phyloP scores from a whole-genome alignment of 2,113 vertebrate genomes.

The Pedetes capensis region DNA sequence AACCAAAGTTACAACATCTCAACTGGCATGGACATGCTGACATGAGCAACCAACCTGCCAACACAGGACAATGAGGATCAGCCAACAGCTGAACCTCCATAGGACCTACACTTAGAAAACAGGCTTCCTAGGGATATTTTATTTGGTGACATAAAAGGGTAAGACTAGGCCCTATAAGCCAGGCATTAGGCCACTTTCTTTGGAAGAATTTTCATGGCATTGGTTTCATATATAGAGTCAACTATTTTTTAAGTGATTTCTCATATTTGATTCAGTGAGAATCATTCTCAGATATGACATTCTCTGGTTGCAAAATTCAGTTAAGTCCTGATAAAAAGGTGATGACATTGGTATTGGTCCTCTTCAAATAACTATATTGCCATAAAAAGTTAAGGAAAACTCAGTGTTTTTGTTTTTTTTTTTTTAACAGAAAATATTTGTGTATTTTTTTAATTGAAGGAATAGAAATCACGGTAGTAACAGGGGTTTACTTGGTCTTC shows the following conservation, averaged over 20 bases:
- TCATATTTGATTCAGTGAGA: not conserved
- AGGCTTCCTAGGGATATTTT: too few relatives aligned
- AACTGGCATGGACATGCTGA: too few relatives aligned
- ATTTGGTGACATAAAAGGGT: rapidly evolving
- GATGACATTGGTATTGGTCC: not conserved
- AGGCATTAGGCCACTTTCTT: not conserved
- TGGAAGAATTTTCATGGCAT: not conserved
- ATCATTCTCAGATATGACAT: not conserved
- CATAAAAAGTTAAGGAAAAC: not conserved
- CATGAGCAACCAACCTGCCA: too few relatives aligned
- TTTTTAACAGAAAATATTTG: not conserved
- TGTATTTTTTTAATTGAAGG: not conserved
- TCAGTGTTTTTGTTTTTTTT: not conserved
- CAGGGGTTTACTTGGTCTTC: not conserved
- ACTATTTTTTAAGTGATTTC: not conserved
- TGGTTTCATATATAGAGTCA: not conserved
- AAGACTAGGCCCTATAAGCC: not conserved
- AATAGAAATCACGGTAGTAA: not conserved
- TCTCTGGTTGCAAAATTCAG: not conserved
- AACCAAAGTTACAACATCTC: too few relatives aligned
- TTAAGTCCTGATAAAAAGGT: not conserved
- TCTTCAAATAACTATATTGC: not conserved
- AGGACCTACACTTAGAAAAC: too few relatives aligned
- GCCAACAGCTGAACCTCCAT: too few relatives aligned
- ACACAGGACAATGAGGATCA: too few relatives aligned